Conservation (phyloP, 2,797 vertebrate species). For the Enteromius radiatus region DNA sequence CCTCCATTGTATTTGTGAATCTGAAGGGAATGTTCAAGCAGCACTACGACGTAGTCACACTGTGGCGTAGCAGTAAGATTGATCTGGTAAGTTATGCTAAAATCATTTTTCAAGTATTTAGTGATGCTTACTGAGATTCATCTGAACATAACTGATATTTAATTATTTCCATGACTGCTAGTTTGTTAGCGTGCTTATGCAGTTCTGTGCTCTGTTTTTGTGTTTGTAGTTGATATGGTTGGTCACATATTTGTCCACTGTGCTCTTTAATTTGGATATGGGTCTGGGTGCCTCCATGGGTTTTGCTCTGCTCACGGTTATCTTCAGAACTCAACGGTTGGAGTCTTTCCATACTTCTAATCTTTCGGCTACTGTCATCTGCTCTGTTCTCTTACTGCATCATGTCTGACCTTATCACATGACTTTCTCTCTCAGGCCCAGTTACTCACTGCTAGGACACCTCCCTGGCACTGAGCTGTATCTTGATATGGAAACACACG, state of each 20-base stretch:
- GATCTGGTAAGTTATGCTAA: conserved; percentile 87
- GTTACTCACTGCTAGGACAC: conserved; percentile 80
- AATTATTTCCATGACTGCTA: neutral
- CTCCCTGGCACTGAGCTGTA: conserved; percentile 82
- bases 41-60: conserved; percentile 78
- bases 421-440: conserved; percentile 68
- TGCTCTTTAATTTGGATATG: conserved; percentile 90
- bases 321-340: conserved; percentile 94
- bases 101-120: neutral
- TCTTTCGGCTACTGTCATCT: conserved; percentile 12
- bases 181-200: neutral
- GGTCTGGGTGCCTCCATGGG: conserved; percentile 86
- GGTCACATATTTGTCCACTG: conserved; percentile 88
- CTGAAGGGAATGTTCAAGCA: conserved; percentile 95
- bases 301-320: conserved; percentile 89
- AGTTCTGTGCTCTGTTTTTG: neutral
- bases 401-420: neutral
- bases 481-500: conserved; percentile 77
- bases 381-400: neutral
- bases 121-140: neutral
- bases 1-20: conserved; percentile 88
- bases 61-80: conserved; percentile 87
- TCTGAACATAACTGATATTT: neutral
- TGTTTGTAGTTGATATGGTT: conserved; percentile 87
- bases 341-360: conserved; percentile 61